Conservation (phyloP, 2,113 vertebrate genomes). For the Cranoglanis bouderius region DNA sequence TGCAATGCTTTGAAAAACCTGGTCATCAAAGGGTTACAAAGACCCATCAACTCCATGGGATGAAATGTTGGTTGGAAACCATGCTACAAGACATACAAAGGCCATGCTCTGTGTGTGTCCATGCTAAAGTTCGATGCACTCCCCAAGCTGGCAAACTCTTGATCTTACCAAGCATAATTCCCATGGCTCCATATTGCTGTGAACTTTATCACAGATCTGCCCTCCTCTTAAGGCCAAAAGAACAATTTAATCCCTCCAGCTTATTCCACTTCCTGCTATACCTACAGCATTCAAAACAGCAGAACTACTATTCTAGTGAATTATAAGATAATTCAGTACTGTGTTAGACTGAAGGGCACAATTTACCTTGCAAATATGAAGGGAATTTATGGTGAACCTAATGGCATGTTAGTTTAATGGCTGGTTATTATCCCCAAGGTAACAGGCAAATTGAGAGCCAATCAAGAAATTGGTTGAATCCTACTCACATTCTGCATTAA, state of each 20-base stretch:
- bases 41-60: background rate
- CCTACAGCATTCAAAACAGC: background rate
- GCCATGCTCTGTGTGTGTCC: background rate
- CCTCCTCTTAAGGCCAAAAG: background rate
- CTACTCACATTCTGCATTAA: background rate
- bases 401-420: background rate
- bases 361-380: background rate
- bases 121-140: background rate
- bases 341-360: background rate
- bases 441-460: background rate
- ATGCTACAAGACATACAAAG: background rate
- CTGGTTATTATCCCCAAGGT: background rate
- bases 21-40: background rate
- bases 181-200: background rate
- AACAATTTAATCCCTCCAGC: background rate
- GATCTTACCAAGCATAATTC: background rate
- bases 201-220: background rate
- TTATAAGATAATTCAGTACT: background rate
- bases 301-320: background rate
- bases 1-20: background rate
- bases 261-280: background rate
- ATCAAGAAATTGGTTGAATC: background rate
- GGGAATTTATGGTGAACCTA: background rate
- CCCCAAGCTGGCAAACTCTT: background rate
- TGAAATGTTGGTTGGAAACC: background rate